A percentile compares a stretch with the other conserved stretches of the same genome.
Conservation (phyloP, 1,140 invertebrate genomes). For the Ridgeia piscesae region DNA sequence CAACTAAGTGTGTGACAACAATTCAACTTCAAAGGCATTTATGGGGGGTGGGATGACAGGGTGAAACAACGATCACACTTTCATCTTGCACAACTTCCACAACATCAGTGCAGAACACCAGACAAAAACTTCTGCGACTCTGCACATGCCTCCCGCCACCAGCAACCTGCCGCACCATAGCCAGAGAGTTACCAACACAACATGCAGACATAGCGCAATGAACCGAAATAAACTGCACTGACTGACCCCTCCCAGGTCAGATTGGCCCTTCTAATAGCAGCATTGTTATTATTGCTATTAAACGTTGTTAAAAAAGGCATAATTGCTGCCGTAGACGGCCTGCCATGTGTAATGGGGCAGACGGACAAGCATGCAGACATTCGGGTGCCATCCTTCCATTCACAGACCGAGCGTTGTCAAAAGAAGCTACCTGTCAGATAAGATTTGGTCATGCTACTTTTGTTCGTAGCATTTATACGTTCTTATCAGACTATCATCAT, state of each 20-base stretch:
- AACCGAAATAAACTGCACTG: background rate
- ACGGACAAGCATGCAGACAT: background rate
- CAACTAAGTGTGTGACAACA: no score
- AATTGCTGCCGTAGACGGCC: background rate
- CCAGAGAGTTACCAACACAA: background rate
- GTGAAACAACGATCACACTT: no score
- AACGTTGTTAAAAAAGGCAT: constrained; percentile 1
- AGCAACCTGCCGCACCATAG: background rate
- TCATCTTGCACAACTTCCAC: background rate
- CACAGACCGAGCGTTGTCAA: background rate
- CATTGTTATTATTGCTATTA: constrained; percentile 1
- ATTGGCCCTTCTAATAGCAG: background rate
- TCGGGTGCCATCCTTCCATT: background rate
- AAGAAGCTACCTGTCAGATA: background rate
- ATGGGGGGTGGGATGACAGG: no score
- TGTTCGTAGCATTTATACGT: background rate
- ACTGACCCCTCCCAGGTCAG: background rate
- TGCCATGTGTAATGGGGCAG: background rate
- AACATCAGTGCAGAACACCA: background rate
- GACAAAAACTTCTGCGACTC: background rate
- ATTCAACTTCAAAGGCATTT: no score
- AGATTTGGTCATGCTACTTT: background rate
- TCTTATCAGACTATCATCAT: background rate
- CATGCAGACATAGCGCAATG: background rate
- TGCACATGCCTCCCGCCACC: background rate